Evolutionary conservation across 2,797 vertebrate species (phyloP), one percentile per base, ranked within the genome.

Genomic region (Cuculus canorus): DNA sequence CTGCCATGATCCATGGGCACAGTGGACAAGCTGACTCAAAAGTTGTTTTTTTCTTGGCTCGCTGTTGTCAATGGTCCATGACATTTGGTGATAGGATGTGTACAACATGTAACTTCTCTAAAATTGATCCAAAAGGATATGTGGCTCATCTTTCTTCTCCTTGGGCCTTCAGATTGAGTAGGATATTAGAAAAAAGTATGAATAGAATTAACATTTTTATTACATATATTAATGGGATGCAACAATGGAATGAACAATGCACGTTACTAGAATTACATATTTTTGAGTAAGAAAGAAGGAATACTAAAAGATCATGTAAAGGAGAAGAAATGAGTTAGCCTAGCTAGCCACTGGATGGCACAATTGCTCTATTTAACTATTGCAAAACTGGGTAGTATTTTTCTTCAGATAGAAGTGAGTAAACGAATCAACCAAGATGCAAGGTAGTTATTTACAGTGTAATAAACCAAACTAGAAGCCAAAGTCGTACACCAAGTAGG

Each of bases 291-390:
- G 41, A 52, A 91, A 61, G 4, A 69, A 43, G 47, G 78, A 69
- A 41, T 56, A 72, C 6, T 19, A 64, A 68, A 78, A 52, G 30
- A 79, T 56, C 13, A 8, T 9, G 23, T 24, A 17, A 78, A 84
- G 19, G 21, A 43, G 47, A 75, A 87, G 17, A 88, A 24, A 43
- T 9, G 41, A 96, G 56, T 86, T 96, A 86, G 61, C 53, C 15
- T 37, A 48, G 75, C 13, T 75, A 95, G 57, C 96, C 96, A 96
- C 95, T 95, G 81, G 96, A 93, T 96, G 96, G 96, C 94, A 95
- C 53, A 97, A 92, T 96, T 97, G 96, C 75, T 92, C 95, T 90
- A 92, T 93, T 96, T 95, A 92, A 95, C 88, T 80, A n/a, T 95
- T 94, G 71, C 64, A 82, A 90, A 97, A 81, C 81, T 80, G 64